phyloP scores from a whole-genome alignment of 2,888 invertebrate species.

The Anaspis maculata region DNA sequence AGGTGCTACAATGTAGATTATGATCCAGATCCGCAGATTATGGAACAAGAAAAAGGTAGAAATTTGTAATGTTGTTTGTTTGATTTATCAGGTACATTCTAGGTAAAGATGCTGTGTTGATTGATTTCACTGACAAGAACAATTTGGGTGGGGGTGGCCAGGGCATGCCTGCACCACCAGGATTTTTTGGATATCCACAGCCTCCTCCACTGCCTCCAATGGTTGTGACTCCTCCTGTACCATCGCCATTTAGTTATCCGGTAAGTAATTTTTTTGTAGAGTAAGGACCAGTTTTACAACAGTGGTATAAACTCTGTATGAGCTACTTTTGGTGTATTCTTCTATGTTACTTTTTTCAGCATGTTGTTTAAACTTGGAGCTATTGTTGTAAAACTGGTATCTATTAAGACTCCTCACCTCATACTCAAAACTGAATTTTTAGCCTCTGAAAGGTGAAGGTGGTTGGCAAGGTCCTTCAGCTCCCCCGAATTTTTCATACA shows the following conservation, averaged over 20 bases:
- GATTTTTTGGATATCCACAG: conserved; percentile 75
- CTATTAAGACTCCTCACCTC: no score
- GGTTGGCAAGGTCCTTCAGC: conserved; percentile 19
- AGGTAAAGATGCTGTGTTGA: conserved; percentile 54
- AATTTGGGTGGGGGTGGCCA: conserved; percentile 50
- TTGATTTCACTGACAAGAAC: conserved; percentile 52
- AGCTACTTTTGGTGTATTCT: no score
- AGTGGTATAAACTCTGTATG: no score
- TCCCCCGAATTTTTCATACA: conserved; percentile 51
- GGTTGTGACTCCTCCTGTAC: conserved; percentile 47
- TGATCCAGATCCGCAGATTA: conserved; percentile 87
- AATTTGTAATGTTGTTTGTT: conserved; percentile 3
- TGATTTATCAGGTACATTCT: conserved; percentile 14
- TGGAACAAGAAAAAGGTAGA: conserved; percentile 59
- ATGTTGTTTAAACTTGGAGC: no score
- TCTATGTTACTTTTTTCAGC: no score
- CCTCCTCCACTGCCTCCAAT: conserved; percentile 55
- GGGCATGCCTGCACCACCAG: conserved; percentile 62
- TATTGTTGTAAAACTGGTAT: no score
- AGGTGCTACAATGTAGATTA: conserved; percentile 92
- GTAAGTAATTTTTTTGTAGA: conserved; percentile 39
- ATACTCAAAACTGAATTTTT: no score
- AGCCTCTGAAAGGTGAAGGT: neutral
- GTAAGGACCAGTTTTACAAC: no score
- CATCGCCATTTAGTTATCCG: conserved; percentile 64